Evolutionary conservation across 2,888 invertebrate genomes (phyloP).

Genomic region (Yponomeuta sedellus): DNA sequence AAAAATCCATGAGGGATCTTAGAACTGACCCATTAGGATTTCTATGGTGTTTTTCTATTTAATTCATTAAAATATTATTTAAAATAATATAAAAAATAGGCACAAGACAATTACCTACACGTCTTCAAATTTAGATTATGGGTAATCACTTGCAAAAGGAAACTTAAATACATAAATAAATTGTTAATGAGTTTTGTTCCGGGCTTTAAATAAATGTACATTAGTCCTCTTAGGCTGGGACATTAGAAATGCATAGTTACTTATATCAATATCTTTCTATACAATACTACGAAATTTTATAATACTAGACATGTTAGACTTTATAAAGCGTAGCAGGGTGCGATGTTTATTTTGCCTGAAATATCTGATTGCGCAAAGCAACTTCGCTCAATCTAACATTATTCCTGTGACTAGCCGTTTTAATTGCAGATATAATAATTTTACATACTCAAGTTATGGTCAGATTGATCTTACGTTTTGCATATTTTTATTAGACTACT

Average conservation of each 20-base stretch:
- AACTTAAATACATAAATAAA: slow-evolving; percentile 4
- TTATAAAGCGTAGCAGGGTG: slow-evolving; percentile 17
- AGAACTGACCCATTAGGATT: slow-evolving; percentile 56
- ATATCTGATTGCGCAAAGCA: not conserved
- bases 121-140: slow-evolving; percentile 51
- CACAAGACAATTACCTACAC: slow-evolving; percentile 53
- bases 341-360: not conserved
- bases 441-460: slow-evolving; percentile 9
- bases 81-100: slow-evolving; percentile 20
- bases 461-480: not conserved
- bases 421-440: slow-evolving; percentile 25
- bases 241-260: not conserved
- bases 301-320: slow-evolving; percentile 11
- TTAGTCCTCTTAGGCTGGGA: not conserved
- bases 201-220: slow-evolving; percentile 1
- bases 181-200: slow-evolving; percentile 7
- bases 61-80: slow-evolving; percentile 15
- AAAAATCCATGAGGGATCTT: slow-evolving; percentile 50
- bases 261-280: not conserved
- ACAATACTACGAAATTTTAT: not conserved
- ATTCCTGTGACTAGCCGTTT: slow-evolving; percentile 47
- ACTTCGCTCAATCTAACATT: not conserved
- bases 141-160: slow-evolving; percentile 40
- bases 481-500: slow-evolving; percentile 1
- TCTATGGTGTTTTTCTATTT: slow-evolving; percentile 11